Base-by-base conservation (phyloP, 2,888 invertebrate genomes). In the Hyposoter didymator region DNA sequence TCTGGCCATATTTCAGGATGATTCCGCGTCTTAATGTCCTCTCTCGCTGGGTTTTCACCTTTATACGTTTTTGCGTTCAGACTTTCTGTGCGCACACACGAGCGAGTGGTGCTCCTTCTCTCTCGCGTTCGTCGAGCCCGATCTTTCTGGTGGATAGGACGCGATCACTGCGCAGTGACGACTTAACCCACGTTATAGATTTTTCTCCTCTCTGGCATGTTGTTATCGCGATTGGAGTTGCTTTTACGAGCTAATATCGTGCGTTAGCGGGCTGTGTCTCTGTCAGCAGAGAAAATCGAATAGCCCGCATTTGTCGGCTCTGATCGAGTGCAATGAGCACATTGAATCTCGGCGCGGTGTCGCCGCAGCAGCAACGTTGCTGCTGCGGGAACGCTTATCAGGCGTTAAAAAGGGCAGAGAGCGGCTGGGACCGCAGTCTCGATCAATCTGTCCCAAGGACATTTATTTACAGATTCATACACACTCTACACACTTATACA, bases 1-100 rank as follows among this genome's bases (percentile, higher is more conserved):
- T 93, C 91, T 91, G 90, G 81, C 90, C 90, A 91, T 93, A 92
- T 92, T 93, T 93, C 92, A 93, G 92, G 90, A 93, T 93, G 92
- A 92, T 92, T 92, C 92, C 90, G 89, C 90, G 89, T 78, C 89
- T 92, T 92, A 91, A 91, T 90, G 89, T 89, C 88, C 84, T 81
- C 62, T 78, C 84, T 81, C 83, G 74, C 64, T 84, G 66, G 80
- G 76, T 75, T 80, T 87, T 78, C 82, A 82, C 86, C 87, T 88
- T 85, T 69, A 78, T 78, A 49, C 67, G 35, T 66, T 73, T 32
- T 43, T 64, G 28, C 80, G 59, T 35, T 67, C 64, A 43, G 47
- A 79, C 45, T 32, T 72, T 72, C 69, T 17, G 66, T 75, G 55
- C 73, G 32, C 17, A n/a, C 59, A 14, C 35, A 52, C 22, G 62